Percentiles rank a stretch among this genome's conserved stretches.
These are phyloP conservation scores for Macrotrachela quadricornifera DNA, from an alignment of 1,140 invertebrate genomes.

Conservation along the genomic window DNA sequence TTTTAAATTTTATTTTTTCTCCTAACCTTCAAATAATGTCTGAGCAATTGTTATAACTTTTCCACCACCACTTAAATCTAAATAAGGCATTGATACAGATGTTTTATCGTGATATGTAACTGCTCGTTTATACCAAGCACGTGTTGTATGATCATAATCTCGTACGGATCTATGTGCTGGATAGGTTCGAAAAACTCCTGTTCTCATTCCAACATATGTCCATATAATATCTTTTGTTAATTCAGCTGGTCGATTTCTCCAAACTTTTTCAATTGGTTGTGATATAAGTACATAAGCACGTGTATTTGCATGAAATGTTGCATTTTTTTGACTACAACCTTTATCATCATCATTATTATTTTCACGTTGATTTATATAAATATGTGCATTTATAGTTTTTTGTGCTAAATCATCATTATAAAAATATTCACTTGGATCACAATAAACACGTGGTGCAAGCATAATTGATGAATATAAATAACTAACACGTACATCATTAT, in stretches of 20 bases:
- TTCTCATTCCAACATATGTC: slow-evolving; percentile 32
- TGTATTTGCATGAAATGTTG: slow-evolving; percentile 18
- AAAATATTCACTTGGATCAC: slow-evolving; percentile 30
- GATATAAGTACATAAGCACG: slow-evolving; percentile 31
- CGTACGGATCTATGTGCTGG: slow-evolving; percentile 29
- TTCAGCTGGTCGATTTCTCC: slow-evolving; percentile 25
- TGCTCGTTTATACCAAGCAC: slow-evolving; percentile 30
- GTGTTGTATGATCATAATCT: slow-evolving; percentile 27
- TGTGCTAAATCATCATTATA: slow-evolving; percentile 29
- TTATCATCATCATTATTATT: not conserved
- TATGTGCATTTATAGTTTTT: slow-evolving; percentile 30
- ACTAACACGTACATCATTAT: slow-evolving; percentile 17
- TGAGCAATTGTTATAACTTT: slow-evolving; percentile 33
- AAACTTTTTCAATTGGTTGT: slow-evolving; percentile 29
- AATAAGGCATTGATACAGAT: slow-evolving; percentile 32
- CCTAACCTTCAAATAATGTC: slow-evolving; percentile 32
- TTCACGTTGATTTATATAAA: slow-evolving; percentile 24
- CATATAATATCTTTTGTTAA: slow-evolving; percentile 30
- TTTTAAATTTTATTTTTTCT: too few species aligned
- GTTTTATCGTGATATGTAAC: slow-evolving; percentile 26
- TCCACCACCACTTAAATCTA: slow-evolving; percentile 31
- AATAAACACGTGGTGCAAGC: slow-evolving; percentile 27
- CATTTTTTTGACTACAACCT: slow-evolving; percentile 16
- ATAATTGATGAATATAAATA: slow-evolving; percentile 30
- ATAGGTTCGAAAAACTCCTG: slow-evolving; percentile 32